Evolutionary conservation across 2,888 invertebrate species (phyloP).

Genomic region (Pedicia rivosa): DNA sequence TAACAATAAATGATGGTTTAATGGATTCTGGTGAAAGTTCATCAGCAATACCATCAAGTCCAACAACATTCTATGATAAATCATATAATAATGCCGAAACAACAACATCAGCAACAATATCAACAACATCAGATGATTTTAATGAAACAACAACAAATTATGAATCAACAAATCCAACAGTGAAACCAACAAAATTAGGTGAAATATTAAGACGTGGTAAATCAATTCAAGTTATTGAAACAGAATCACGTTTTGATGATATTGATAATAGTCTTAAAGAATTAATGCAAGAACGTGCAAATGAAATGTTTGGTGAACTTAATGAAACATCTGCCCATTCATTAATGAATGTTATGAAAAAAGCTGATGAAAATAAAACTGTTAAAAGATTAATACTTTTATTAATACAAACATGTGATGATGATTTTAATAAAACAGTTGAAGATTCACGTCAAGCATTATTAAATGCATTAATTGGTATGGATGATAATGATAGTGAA

Average conservation of each 20-base stretch:
- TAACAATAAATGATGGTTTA: conserved; percentile 51
- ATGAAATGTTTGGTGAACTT: conserved; percentile 57
- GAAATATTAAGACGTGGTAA: conserved; percentile 11
- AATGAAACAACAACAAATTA: conserved; percentile 21
- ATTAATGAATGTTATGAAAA: conserved; percentile 65
- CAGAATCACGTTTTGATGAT: conserved; percentile 26
- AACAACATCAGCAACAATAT: conserved; percentile 11
- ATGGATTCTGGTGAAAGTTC: conserved; percentile 26
- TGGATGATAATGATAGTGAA: conserved; percentile 28
- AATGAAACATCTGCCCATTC: conserved; percentile 60
- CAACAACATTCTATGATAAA: conserved; percentile 27
- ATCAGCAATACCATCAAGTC: conserved; percentile 23
- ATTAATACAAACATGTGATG: conserved; percentile 62
- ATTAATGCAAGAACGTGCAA: conserved; percentile 47
- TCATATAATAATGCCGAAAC: conserved; percentile 15
- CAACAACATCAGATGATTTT: conserved; percentile 15
- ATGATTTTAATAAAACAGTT: conserved; percentile 50
- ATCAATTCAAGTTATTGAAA: too few relatives aligned
- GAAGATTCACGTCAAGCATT: conserved; percentile 53
- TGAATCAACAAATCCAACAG: too few relatives aligned
- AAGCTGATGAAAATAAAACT: conserved; percentile 59
- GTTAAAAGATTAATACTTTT: conserved; percentile 56
- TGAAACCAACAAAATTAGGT: too few relatives aligned
- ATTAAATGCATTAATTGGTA: conserved; percentile 49
- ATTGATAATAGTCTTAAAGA: conserved; percentile 18